These are phyloP conservation scores for Siphamia tubifer DNA, from an alignment of 2,113 vertebrate species.

Conservation along the genomic window DNA sequence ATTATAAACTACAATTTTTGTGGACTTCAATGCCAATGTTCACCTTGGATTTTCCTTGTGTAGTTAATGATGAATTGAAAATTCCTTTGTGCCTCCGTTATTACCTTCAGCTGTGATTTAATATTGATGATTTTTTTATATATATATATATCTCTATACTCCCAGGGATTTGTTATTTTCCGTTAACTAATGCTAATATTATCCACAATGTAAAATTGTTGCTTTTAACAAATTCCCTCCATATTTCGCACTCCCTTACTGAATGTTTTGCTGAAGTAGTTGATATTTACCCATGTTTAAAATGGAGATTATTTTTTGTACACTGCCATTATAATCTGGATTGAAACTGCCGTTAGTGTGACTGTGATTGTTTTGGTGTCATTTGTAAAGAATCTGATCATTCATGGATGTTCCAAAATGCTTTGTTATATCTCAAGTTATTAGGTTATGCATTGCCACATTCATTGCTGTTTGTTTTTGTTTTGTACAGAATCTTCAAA, in stretches of 20 bases:
- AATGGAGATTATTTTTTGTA: background rate
- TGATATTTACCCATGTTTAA: constrained; percentile 8
- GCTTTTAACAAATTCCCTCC: constrained; percentile 24
- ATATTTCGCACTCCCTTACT: constrained; percentile 24
- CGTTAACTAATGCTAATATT: constrained; percentile 35
- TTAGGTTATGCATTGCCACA: too few species aligned
- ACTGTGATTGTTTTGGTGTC: background rate
- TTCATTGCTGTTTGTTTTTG: too few species aligned
- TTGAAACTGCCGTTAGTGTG: background rate
- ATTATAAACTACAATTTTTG: constrained; percentile 65
- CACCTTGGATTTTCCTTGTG: constrained; percentile 36
- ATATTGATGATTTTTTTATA: too few species aligned
- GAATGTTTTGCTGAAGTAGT: background rate
- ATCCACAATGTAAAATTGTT: constrained; percentile 17
- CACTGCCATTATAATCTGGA: background rate
- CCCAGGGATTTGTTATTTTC: background rate
- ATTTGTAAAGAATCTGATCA: background rate
- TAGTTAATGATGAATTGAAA: constrained; percentile 43
- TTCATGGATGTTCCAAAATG: background rate
- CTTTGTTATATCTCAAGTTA: background rate
- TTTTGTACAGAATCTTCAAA: background rate
- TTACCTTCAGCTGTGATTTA: constrained; percentile 12
- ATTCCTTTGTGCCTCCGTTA: constrained; percentile 39
- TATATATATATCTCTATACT: too few species aligned
- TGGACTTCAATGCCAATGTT: constrained; percentile 47